phyloP scores from a whole-genome alignment of 2,888 invertebrate genomes.

The Metallyticus violacea region DNA sequence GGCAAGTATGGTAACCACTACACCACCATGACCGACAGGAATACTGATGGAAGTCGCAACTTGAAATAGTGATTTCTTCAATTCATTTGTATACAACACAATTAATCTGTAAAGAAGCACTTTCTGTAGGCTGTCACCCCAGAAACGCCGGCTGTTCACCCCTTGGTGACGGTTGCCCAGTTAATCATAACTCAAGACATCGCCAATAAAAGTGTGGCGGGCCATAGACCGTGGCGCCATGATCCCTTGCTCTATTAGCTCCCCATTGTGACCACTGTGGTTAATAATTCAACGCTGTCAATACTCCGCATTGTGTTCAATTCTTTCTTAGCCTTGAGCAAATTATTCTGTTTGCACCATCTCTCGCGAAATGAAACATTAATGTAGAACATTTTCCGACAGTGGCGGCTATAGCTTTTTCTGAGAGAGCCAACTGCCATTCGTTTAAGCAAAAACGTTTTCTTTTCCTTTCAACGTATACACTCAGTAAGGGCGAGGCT shows the following conservation, averaged over 20 bases:
- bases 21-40: no score
- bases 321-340: neutral
- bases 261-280: slow-evolving; percentile 17
- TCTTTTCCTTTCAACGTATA: no score
- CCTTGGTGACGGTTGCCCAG: no score
- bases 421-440: no score
- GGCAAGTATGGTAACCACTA: no score
- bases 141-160: neutral
- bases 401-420: neutral
- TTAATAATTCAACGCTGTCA: slow-evolving; percentile 21
- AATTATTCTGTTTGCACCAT: neutral
- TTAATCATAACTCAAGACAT: neutral
- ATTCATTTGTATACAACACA: no score
- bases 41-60: no score
- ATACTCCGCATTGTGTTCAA: neutral
- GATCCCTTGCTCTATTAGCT: slow-evolving; percentile 25
- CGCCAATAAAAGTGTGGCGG: neutral
- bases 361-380: neutral
- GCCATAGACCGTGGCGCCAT: slow-evolving; percentile 14
- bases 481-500: no score
- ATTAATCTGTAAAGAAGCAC: neutral
- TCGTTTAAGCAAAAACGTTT: no score
- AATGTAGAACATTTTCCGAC: no score
- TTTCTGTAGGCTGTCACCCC: no score
- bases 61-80: no score